Conservation (phyloP, 2,797 vertebrate species). For the Peromyscus melanophrys region DNA sequence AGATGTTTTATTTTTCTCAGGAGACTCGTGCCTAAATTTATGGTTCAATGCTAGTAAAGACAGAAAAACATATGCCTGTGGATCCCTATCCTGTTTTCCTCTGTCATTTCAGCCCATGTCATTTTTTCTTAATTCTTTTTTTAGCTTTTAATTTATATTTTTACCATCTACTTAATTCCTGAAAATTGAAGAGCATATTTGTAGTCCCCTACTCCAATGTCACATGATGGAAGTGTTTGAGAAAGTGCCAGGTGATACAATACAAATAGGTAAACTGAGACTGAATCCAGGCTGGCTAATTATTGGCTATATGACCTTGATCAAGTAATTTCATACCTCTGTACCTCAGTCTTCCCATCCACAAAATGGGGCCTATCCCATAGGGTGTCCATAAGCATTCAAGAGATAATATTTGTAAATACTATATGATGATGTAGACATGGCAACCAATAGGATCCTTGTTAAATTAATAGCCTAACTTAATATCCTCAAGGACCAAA, state of each 20-base stretch:
- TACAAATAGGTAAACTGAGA: not conserved
- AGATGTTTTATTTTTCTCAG: not conserved
- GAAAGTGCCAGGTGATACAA: not conserved
- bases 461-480: not conserved
- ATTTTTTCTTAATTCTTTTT: constrained; percentile 2
- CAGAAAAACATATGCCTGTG: not conserved
- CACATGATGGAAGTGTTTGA: not conserved
- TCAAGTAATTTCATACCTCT: not conserved
- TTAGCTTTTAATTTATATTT: not conserved
- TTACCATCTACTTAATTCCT: not conserved
- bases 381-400: not conserved
- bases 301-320: not conserved
- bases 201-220: not conserved
- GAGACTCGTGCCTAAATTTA: not conserved
- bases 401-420: not conserved
- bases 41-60: not conserved
- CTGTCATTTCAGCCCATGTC: not conserved
- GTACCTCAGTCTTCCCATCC: not conserved
- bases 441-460: not conserved
- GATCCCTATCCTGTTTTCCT: not conserved
- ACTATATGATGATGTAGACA: not conserved
- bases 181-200: not conserved
- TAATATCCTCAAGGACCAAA: not conserved
- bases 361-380: not conserved
- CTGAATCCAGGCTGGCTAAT: not conserved